Base-by-base conservation (phyloP, 2,888 invertebrate species). In the Catocala sponsa region DNA sequence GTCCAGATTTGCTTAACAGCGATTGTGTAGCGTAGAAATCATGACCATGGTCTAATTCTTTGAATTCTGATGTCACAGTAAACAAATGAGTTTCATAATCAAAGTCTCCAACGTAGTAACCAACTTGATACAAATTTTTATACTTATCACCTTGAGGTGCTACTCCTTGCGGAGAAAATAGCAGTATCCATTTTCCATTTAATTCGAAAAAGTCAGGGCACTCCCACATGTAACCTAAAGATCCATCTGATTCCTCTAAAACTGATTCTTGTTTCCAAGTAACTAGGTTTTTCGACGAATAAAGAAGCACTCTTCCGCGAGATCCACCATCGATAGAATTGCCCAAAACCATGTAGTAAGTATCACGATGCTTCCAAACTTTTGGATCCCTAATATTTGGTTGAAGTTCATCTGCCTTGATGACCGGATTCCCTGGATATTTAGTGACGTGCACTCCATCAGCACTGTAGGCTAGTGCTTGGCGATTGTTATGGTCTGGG, bases 121-220 rank as follows among this genome's bases (percentile, higher is more conserved):
- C 92, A n/a, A 86, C 86, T 69, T 91, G 91, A 65, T 85, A 92
- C 7, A 91, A 70, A 62, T 92, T 94, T 49, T 13, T 85, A 58
- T 84, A 93, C 42, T 82, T 85, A 63, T 91, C 86, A 0, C 91
- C 94, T 47, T 86, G 70, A 0, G 89, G 65, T 54, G 75, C 5
- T 0, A 94, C 61, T 1, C 94, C 93, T 86, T 94, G 93, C 0
- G 94, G 91, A 5, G 93, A 94, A 58, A 95, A 86, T 2, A 95
- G 66, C 0, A 95, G 76, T 12, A 95, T 78, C 66, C 79, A 89
- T 55, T 81, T 74, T 0, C 88, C 90, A 25, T 83, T 61, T 0
- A 95, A 63, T 68, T 91, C 86, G 46, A 95, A 94, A 53, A 95
- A 91, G 68, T 95, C 94, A 0, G 95, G 95, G 79, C 95, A 95